These are phyloP conservation scores for Percopsis transmontana DNA, from an alignment of 2,113 vertebrate genomes.

Conservation along the genomic window DNA sequence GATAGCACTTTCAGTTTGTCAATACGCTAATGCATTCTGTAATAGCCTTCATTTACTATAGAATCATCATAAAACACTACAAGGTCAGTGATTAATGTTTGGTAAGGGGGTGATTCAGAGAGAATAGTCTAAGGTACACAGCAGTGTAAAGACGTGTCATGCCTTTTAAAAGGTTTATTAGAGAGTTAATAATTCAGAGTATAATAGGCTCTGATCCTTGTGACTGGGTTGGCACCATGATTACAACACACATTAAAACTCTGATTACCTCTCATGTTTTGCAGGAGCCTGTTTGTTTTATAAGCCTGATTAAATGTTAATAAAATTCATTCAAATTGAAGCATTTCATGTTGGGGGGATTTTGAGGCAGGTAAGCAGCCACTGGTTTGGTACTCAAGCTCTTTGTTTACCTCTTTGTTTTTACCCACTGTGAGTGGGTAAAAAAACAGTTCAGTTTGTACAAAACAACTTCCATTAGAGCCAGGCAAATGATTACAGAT, in stretches of 20 bases:
- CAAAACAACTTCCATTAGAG: conserved; percentile 56
- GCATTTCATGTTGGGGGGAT: conserved; percentile 59
- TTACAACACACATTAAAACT: conserved; percentile 90
- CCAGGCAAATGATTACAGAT: conserved; percentile 50
- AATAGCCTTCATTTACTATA: conserved; percentile 2
- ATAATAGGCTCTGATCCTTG: conserved; percentile 87
- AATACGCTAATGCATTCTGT: conserved; percentile 4
- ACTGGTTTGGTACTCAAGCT: conserved; percentile 26
- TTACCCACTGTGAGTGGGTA: conserved; percentile 26
- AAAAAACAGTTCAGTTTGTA: conserved; percentile 26
- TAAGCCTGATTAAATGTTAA: conserved; percentile 52
- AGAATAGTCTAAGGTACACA: conserved; percentile 18
- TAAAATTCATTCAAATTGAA: conserved; percentile 59
- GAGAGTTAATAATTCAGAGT: conserved; percentile 89
- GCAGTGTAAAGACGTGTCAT: conserved; percentile 16
- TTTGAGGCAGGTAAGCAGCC: conserved; percentile 46
- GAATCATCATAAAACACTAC: not conserved
- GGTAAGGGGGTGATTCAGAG: not conserved
- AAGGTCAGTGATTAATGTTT: conserved; percentile 25
- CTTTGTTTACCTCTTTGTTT: conserved; percentile 47
- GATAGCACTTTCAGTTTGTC: conserved; percentile 14
- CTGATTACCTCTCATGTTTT: conserved; percentile 84
- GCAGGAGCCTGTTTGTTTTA: conserved; percentile 64
- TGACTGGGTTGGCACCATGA: conserved; percentile 84
- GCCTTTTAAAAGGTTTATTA: conserved; percentile 83